Conservation (phyloP, 2,888 invertebrate species). For the Saturnia pavonia region DNA sequence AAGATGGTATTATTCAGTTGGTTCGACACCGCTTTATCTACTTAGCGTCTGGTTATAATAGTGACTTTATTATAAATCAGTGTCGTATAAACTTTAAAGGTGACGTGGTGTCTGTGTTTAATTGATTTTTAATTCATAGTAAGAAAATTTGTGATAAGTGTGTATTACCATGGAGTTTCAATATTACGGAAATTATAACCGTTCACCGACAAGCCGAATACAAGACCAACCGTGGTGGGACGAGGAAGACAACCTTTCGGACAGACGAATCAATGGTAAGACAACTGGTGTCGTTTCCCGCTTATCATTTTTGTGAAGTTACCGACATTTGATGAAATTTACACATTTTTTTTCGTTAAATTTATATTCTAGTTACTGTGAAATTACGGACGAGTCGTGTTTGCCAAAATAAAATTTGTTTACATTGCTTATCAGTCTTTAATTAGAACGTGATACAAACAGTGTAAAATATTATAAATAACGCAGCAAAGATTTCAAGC, state of each 20-base stretch:
- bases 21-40: constrained; percentile 64
- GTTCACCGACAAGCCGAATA: constrained; percentile 51
- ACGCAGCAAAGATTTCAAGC: not conserved
- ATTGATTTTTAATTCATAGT: constrained; percentile 28
- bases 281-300: constrained; percentile 13
- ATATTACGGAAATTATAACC: constrained; percentile 69
- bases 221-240: constrained; percentile 75
- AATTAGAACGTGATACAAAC: constrained; percentile 28
- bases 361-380: not conserved
- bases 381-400: not conserved
- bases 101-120: constrained; percentile 54
- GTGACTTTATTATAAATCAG: constrained; percentile 65
- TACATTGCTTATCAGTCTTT: constrained; percentile 30
- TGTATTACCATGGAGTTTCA: constrained; percentile 68
- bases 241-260: constrained; percentile 72
- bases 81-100: constrained; percentile 59
- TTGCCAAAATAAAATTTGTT: constrained; percentile 19
- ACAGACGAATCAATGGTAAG: constrained; percentile 71
- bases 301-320: not conserved
- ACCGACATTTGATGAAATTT: not conserved
- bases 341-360: not conserved
- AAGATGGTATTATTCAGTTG: constrained; percentile 56
- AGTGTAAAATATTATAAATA: constrained; percentile 25
- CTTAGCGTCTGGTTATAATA: constrained; percentile 52
- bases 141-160: constrained; percentile 25